Conservation (phyloP, 2,888 invertebrate genomes). For the Nemurella pictetii region DNA sequence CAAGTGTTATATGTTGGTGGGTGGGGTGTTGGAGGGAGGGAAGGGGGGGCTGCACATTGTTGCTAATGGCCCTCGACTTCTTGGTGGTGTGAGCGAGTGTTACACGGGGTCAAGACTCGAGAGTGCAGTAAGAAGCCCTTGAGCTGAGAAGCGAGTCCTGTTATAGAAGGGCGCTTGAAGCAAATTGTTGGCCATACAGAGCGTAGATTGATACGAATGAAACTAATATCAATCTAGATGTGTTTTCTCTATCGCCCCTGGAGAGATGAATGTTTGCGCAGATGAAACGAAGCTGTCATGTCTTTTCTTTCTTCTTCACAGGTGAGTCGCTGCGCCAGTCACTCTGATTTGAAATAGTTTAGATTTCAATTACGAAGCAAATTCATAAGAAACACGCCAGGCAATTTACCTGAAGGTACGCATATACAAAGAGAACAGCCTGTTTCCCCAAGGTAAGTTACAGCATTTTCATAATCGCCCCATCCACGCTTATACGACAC, state of each 20-base stretch:
- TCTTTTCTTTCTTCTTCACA: not conserved
- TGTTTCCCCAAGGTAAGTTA: too few relatives aligned
- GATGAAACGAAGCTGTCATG: not conserved
- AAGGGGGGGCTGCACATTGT: not conserved
- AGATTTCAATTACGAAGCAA: too few relatives aligned
- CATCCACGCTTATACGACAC: too few relatives aligned
- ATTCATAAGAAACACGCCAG: not conserved
- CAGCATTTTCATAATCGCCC: too few relatives aligned
- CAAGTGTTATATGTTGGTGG: too few relatives aligned
- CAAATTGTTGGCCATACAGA: not conserved
- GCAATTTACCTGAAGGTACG: too few relatives aligned
- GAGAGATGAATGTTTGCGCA: not conserved
- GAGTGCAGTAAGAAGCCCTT: not conserved
- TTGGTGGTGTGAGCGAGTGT: not conserved
- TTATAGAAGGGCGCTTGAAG: not conserved
- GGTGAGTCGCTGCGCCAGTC: too few relatives aligned
- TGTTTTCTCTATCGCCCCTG: not conserved
- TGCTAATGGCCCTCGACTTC: not conserved
- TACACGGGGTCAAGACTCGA: not conserved
- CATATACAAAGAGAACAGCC: too few relatives aligned
- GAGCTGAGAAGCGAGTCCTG: not conserved
- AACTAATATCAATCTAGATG: not conserved
- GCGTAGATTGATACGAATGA: not conserved
- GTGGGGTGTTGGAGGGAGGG: not conserved
- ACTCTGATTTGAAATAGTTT: not conserved